These are phyloP conservation scores for Steinernema khuongi DNA, from an alignment of 1,140 invertebrate genomes.

Conservation along the genomic window DNA sequence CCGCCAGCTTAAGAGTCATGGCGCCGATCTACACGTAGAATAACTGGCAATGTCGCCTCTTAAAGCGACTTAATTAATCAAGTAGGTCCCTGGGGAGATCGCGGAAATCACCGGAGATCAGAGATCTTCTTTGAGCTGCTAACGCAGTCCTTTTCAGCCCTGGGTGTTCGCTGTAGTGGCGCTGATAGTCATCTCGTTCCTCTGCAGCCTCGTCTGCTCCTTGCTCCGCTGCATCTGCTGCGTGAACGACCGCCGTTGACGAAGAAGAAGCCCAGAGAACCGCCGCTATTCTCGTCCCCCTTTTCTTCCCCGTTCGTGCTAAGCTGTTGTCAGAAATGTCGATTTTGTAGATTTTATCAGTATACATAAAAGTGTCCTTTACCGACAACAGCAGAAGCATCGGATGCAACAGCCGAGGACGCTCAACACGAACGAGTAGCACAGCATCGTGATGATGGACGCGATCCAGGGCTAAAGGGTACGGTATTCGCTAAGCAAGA, in stretches of 20 bases:
- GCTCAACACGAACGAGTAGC: not conserved
- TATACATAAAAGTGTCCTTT: no score
- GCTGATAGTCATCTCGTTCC: constrained; percentile 10
- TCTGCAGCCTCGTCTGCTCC: constrained; percentile 11
- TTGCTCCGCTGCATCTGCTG: constrained; percentile 4
- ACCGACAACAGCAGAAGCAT: not conserved
- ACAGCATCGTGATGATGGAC: not conserved
- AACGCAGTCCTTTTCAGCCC: not conserved
- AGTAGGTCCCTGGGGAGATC: no score
- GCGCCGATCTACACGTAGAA: not conserved
- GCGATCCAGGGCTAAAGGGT: not conserved
- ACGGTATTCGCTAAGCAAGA: not conserved
- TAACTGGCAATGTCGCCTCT: no score
- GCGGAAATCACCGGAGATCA: no score
- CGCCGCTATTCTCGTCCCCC: no score
- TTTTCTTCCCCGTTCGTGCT: no score
- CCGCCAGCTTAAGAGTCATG: no score
- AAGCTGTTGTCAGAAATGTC: no score
- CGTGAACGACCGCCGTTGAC: not conserved
- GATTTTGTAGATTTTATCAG: no score
- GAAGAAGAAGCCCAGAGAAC: not conserved
- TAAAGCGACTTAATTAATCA: no score
- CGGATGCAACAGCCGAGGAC: not conserved
- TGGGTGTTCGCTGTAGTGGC: constrained; percentile 12
- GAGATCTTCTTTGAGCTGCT: no score